These are phyloP conservation scores for Thunnus thynnus DNA, from an alignment of 2,113 vertebrate species.

Conservation along the genomic window DNA sequence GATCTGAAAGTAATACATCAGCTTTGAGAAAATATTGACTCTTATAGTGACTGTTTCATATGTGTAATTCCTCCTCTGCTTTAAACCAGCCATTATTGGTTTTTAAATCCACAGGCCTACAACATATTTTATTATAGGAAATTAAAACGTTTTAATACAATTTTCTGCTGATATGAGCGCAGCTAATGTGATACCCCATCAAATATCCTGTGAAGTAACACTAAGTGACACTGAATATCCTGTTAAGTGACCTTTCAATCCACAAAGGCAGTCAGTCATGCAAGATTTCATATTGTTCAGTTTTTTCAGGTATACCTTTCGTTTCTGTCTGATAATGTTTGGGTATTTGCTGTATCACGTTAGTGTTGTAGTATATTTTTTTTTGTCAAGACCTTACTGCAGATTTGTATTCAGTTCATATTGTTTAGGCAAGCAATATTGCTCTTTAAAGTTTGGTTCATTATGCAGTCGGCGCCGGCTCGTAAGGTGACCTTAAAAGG, in stretches of 20 bases:
- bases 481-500: constrained; percentile 14
- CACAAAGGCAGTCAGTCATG: background rate
- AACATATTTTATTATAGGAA: constrained; percentile 9
- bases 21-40: background rate
- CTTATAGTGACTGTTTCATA: background rate
- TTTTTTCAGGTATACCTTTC: background rate
- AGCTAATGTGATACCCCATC: constrained; percentile 16
- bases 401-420: constrained; percentile 3
- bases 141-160: constrained; percentile 11
- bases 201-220: constrained; percentile 42
- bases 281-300: background rate
- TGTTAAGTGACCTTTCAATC: constrained; percentile 7
- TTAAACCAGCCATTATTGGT: background rate
- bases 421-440: constrained; percentile 16
- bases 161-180: background rate
- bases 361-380: background rate
- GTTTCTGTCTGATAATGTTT: background rate
- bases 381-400: background rate
- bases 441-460: constrained; percentile 18
- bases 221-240: constrained; percentile 31
- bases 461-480: constrained; percentile 12
- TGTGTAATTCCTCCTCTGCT: background rate
- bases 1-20: too few species aligned
- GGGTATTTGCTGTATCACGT: background rate
- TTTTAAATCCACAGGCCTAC: background rate